Percentiles rank a stretch among this genome's conserved stretches.
phyloP scores from a whole-genome alignment of 2,888 invertebrate genomes.

The Glyphotaelius pellucidus region DNA sequence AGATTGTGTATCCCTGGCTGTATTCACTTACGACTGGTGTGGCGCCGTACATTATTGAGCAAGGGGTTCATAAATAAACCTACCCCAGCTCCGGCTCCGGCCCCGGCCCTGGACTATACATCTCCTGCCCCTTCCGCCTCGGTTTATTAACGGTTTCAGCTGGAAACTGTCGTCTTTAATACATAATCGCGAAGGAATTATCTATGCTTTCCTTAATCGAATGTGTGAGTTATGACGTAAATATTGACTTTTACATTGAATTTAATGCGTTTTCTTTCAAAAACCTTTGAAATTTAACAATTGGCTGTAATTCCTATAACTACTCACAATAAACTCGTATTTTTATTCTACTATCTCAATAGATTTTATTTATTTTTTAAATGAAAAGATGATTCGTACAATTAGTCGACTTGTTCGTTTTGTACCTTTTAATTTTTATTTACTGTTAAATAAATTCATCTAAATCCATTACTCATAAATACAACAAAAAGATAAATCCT shows the following conservation, averaged over 20 bases:
- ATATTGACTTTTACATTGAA: no score
- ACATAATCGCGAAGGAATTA: not conserved
- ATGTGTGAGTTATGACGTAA: no score
- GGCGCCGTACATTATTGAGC: slow-evolving; percentile 25
- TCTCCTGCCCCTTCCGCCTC: slow-evolving; percentile 15
- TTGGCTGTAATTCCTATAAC: no score
- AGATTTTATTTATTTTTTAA: no score
- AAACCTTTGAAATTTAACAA: no score
- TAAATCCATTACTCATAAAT: not conserved
- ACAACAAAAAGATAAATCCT: no score
- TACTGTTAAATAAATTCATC: not conserved
- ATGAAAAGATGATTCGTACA: no score
- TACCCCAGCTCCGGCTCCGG: not conserved
- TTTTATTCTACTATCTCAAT: no score
- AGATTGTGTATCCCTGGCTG: slow-evolving; percentile 3
- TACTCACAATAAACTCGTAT: no score
- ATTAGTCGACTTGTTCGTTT: no score
- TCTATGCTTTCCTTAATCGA: not conserved
- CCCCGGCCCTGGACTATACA: slow-evolving; percentile 18
- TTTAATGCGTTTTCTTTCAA: no score
- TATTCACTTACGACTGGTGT: slow-evolving; percentile 13
- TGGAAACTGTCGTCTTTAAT: slow-evolving; percentile 5
- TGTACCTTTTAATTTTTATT: no score
- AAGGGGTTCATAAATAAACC: slow-evolving; percentile 30
- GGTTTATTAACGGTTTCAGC: slow-evolving; percentile 31